Evolutionary conservation across 2,113 vertebrate species (phyloP).

Genomic region (Sander lucioperca): DNA sequence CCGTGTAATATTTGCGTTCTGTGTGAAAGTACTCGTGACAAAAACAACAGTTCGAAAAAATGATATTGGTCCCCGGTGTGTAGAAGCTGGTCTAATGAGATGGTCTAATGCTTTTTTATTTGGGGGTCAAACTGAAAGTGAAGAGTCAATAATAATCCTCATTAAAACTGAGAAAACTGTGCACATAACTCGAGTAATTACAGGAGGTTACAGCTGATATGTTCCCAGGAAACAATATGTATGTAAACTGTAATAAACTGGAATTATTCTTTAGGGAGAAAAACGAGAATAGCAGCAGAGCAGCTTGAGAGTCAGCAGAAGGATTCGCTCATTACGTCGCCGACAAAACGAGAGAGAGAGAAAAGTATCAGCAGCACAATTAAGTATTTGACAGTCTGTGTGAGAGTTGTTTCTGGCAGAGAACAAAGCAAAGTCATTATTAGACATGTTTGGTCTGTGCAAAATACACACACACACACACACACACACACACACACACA

Average conservation of each 20-base stretch:
- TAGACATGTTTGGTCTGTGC: background rate
- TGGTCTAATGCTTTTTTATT: too few relatives aligned
- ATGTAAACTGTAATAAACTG: background rate
- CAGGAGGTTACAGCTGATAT: too few relatives aligned
- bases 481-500: too few relatives aligned
- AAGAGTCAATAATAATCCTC: background rate
- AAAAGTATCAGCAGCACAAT: background rate
- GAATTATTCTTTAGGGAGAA: background rate
- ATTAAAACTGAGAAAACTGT: background rate
- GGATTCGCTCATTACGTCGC: background rate
- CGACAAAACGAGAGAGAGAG: background rate
- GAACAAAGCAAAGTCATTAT: background rate
- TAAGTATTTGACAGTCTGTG: conserved; percentile 13
- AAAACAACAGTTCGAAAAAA: too few relatives aligned
- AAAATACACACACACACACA: too few relatives aligned
- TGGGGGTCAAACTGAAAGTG: background rate
- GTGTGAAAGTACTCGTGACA: too few relatives aligned
- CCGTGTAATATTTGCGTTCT: too few relatives aligned
- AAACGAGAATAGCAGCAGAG: background rate
- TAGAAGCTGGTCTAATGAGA: too few relatives aligned
- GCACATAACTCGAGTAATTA: background rate
- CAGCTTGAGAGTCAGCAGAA: background rate
- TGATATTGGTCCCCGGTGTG: too few relatives aligned
- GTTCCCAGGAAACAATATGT: background rate
- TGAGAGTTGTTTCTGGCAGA: conserved; percentile 18